Conservation (phyloP, 2,113 vertebrate genomes). For the Thunnus thynnus region DNA sequence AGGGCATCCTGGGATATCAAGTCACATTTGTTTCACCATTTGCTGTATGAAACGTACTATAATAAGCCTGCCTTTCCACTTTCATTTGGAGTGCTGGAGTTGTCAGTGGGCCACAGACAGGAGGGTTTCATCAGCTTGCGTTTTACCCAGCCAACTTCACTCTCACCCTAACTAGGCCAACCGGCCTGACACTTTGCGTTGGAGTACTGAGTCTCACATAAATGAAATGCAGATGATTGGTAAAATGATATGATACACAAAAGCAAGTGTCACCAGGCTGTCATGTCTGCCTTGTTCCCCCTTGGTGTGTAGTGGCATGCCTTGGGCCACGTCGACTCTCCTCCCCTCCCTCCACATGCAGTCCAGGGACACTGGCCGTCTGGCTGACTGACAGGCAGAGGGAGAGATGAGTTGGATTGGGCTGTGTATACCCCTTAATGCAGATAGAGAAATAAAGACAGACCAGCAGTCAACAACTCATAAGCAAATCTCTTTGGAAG, state of each 20-base stretch:
- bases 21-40: constrained; percentile 76
- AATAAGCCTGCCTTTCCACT: constrained; percentile 80
- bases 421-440: constrained; percentile 56
- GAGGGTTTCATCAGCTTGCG: constrained; percentile 81
- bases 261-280: constrained; percentile 81
- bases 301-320: constrained; percentile 72
- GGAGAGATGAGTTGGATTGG: constrained; percentile 62
- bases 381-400: constrained; percentile 73
- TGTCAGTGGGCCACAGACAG: constrained; percentile 75
- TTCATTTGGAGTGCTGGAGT: constrained; percentile 70
- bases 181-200: constrained; percentile 80
- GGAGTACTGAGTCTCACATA: constrained; percentile 69
- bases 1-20: constrained; percentile 77
- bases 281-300: constrained; percentile 74
- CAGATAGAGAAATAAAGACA: constrained; percentile 65
- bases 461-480: constrained; percentile 74
- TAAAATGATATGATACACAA: constrained; percentile 84
- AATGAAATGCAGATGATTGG: constrained; percentile 85
- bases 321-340: constrained; percentile 65
- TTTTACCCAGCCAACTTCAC: constrained; percentile 74
- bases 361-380: constrained; percentile 72
- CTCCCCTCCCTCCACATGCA: constrained; percentile 48
- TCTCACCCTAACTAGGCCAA: constrained; percentile 81
- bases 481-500: constrained; percentile 72
- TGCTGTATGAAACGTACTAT: constrained; percentile 69